Base-by-base conservation (phyloP, 2,113 vertebrate species). In the Lagopus muta region DNA sequence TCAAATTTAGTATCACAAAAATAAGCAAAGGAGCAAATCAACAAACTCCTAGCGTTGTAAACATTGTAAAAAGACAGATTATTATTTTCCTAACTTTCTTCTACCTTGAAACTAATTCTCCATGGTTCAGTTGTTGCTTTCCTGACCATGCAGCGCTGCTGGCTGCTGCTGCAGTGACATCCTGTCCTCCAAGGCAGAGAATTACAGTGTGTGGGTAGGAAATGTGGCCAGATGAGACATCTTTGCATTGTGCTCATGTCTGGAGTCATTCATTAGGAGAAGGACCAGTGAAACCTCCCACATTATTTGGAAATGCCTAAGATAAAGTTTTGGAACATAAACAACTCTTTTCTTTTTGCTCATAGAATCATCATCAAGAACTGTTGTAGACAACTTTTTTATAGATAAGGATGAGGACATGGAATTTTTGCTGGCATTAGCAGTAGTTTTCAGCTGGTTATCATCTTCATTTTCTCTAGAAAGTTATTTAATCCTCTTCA, bases 1-100 rank as follows among this genome's bases (percentile, higher is more conserved):
- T 96, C 88, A 97, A 96, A 95, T 92, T 93, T 72, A 81, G 40
- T 79, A 97, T 94, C 79, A 93, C 88, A 96, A 88, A 97, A 97
- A 94, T 88, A 92, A 95, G 58, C 38, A 30, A 28, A 28, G 28
- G 85, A 93, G 88, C 58, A 97, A 96, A 96, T 86, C 89, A 94
- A 62, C 82, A 95, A 92, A 78, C 45, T 62, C 19, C 36, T 80
- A 60, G 87, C 84, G 57, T 27, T 93, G 60, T 73, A 96, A 96
- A 90, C 50, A 91, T 66, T 77, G 38, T 78, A 81, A 91, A 95
- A 94, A 94, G 66, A 95, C 38, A 92, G 75, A 94, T 93, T 47
- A 92, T 95, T 92, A 79, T 45, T 43, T 80, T 84, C 52, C 78
- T 94, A 82, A 95, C 17, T 92, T 96, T 71, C 88, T 95, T 95